phyloP scores from a whole-genome alignment of 2,797 vertebrate species.

The Anolis apletophallus region DNA sequence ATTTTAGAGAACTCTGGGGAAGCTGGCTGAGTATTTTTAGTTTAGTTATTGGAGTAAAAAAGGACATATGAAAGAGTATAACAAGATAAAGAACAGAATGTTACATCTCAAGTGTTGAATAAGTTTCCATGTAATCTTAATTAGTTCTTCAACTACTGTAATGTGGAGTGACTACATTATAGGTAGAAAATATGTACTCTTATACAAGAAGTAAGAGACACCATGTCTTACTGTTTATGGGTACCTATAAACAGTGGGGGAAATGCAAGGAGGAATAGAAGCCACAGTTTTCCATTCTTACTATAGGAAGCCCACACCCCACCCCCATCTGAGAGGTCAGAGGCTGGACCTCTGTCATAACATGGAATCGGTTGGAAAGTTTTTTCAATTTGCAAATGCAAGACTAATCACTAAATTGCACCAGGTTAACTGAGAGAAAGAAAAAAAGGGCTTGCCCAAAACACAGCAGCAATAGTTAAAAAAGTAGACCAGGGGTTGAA shows the following conservation, averaged over 20 bases:
- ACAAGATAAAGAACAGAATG: conserved; percentile 8
- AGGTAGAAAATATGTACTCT: neutral
- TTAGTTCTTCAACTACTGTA: neutral
- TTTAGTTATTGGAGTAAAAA: neutral
- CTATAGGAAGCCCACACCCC: too few relatives aligned
- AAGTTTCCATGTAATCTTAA: neutral
- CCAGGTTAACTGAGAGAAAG: too few relatives aligned
- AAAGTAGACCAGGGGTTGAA: too few relatives aligned
- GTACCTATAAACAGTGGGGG: neutral
- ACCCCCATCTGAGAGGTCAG: too few relatives aligned
- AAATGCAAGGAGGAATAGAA: neutral
- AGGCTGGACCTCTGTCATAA: too few relatives aligned
- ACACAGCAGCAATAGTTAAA: too few relatives aligned
- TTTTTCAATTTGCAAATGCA: too few relatives aligned
- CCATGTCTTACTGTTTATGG: neutral
- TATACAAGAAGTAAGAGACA: neutral
- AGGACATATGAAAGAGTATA: neutral
- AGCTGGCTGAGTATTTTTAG: conserved; percentile 17
- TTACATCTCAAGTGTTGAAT: neutral
- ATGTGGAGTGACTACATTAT: neutral
- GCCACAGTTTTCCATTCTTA: neutral
- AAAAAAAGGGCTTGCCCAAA: too few relatives aligned
- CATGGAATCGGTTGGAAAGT: too few relatives aligned
- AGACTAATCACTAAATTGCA: too few relatives aligned
- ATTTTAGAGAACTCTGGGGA: neutral